Conservation (phyloP, 2,888 invertebrate genomes). For the Pachycephus smyrnensis region DNA sequence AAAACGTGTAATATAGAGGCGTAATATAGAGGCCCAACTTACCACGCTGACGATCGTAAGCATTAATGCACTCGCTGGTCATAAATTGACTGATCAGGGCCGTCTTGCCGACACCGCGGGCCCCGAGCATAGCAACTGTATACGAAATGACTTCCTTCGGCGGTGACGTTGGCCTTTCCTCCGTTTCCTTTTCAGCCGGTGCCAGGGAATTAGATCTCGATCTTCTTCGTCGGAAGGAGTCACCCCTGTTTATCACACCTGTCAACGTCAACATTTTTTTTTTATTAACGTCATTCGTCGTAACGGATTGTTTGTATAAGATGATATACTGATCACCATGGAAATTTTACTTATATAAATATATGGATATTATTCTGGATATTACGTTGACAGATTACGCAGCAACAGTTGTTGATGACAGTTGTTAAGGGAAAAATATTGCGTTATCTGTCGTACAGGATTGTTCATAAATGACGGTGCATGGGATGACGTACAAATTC, state of each 20-base stretch:
- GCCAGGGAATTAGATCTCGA: conserved; percentile 87
- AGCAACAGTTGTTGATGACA: too few species aligned
- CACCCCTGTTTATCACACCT: conserved; percentile 95
- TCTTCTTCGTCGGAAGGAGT: conserved; percentile 88
- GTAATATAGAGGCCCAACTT: conserved; percentile 41
- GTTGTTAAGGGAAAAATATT: too few species aligned
- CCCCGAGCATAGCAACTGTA: conserved; percentile 73
- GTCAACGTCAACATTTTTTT: conserved; percentile 42
- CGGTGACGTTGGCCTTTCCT: conserved; percentile 51
- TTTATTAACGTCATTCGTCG: background rate
- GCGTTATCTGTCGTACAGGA: too few species aligned
- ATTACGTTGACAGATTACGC: too few species aligned
- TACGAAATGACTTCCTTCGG: conserved; percentile 69
- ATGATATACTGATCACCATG: too few species aligned
- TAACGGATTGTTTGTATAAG: too few species aligned
- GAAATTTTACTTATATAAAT: too few species aligned
- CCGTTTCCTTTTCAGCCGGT: conserved; percentile 66
- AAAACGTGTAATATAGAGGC: background rate
- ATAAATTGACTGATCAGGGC: conserved; percentile 79
- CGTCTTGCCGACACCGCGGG: conserved; percentile 72
- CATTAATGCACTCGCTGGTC: conserved; percentile 94
- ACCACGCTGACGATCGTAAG: conserved; percentile 90
- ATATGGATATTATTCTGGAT: too few species aligned
- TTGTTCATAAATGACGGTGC: conserved; percentile 6
- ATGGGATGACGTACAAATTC: conserved; percentile 33